phyloP scores from a whole-genome alignment of 2,888 invertebrate genomes.

The Thymelicus acteon region DNA sequence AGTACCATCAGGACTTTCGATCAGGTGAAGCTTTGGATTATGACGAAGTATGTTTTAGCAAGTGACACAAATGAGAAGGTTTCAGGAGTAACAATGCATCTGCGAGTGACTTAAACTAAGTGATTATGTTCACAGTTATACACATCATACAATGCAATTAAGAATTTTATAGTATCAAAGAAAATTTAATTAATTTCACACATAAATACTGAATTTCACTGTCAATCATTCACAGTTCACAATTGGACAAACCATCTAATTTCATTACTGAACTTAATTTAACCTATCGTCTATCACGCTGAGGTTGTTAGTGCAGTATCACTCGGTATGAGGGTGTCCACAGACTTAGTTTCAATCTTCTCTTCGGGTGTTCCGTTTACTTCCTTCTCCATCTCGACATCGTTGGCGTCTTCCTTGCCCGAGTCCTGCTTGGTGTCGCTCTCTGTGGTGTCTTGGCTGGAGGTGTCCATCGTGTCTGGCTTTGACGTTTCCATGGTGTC shows the following conservation, averaged over 20 bases:
- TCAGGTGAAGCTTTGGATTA: too few relatives aligned
- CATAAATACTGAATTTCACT: not conserved
- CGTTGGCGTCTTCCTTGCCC: slow-evolving; percentile 47
- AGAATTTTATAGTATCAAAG: too few relatives aligned
- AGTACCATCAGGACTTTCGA: too few relatives aligned
- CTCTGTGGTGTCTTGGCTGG: slow-evolving; percentile 63
- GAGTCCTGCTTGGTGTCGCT: slow-evolving; percentile 49
- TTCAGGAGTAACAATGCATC: not conserved
- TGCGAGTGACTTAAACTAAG: not conserved
- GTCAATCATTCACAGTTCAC: not conserved
- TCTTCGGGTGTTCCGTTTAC: slow-evolving; percentile 61
- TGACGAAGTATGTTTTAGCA: too few relatives aligned
- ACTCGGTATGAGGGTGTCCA: slow-evolving; percentile 51
- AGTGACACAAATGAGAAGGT: too few relatives aligned
- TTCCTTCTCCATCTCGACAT: slow-evolving; percentile 47
- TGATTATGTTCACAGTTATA: too few relatives aligned
- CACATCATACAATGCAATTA: too few relatives aligned
- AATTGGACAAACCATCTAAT: slow-evolving; percentile 4
- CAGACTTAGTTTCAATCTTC: slow-evolving; percentile 41
- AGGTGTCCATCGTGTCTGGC: slow-evolving; percentile 65
- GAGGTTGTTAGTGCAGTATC: slow-evolving; percentile 57
- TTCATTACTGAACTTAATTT: not conserved
- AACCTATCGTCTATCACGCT: slow-evolving; percentile 58
- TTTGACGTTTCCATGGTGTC: slow-evolving; percentile 52
- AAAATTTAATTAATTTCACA: not conserved